Base-by-base conservation (phyloP, 2,797 vertebrate genomes). In the Lacerta bilineata region DNA sequence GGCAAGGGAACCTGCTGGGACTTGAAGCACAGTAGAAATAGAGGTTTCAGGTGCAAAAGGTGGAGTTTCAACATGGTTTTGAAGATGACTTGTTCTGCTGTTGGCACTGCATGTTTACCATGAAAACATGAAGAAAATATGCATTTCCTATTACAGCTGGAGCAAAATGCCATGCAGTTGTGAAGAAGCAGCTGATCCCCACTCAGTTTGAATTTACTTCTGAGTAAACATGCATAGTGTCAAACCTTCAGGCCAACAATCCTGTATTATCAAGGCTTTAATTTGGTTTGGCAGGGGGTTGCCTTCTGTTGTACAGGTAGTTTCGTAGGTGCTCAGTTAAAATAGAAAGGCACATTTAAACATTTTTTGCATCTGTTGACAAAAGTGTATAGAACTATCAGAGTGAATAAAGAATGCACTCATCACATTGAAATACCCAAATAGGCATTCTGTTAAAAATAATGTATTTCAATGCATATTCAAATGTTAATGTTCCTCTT, bases 51-150 rank as follows among this genome's bases (percentile, higher is more conserved):
- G 27, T 72, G 75, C 69, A 83, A 68, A 87, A 78, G 29, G 41
- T 87, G 23, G 27, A 27, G n/a, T 78, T 39, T 80, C 41, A 93
- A 90, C 87, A 80, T 87, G 89, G 80, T 90, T 94, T 88, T 88
- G 85, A 39, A 84, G n/a, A 75, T 23, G 46, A 17, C 39, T 5
- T 46, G 55, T 59, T 93, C 91, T 89, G 77, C 66, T 76, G 25
- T 80, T 43, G 25, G 33, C 0, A 6, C 75, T 20, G 50, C 50
- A 55, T 89, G 11, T 2, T 83, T 59, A 82, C 55, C 80, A 39
- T 4, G 6, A 93, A 29, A 80, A 0, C 50, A 83, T 36, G 8
- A 39, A 4, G 6, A 93, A 29, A 71, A 0, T 50, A 83, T 29
- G 8, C 8, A 55, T 78, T 76, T 88, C 10, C 23, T 68, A 46